Evolutionary conservation across 2,888 invertebrate genomes (phyloP), one percentile per base, ranked within the genome.

Genomic region (Allygus modestus): DNA sequence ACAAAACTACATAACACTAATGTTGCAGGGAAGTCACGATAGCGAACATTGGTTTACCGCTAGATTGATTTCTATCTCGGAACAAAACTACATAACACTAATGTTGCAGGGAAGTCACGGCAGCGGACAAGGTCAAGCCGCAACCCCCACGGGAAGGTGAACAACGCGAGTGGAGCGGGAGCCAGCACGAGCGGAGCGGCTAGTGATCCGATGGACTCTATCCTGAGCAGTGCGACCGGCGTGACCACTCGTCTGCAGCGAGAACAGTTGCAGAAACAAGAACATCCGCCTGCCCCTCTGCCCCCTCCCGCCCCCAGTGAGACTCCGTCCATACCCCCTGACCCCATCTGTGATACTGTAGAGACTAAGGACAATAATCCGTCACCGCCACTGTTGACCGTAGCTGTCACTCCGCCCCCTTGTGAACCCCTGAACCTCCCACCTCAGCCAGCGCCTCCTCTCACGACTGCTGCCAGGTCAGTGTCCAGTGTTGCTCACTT

Each of bases 161-260:
- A 90, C 87, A 90, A 89, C 31, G 83, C 81, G 5, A 69, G 77
- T 86, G 65, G 86, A 85, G 83, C 69, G n/a, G 82, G 69, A 26
- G 84, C 65, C 20, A 58, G 84, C 58, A 61, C 75, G 4, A 81
- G 83, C 51, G 85, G 81, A 23, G 84, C 79, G 15, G 82, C 84
- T 5, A 71, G 82, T n/a, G 84, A 84, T n/a, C 83, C 85, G 28
- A 85, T 86, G 65, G 86, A 87, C 84, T 77, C 86, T 33, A 84
- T 87, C 11, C 85, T 88, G 88, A 90, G 90, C 89, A 90, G 89
- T 88, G 91, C 95, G 20, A 94, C 96, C 81, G 97, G 97, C 15
- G 97, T 97, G 86, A 97, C 96, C 88, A 97, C 97, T 41, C 92
- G 97, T 86, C 92, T 96, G 89, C 97, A 97, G 90, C 93, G 97